phyloP scores from a whole-genome alignment of 53 echinoderm and acorn worm genomes.

The Crossaster papposus region DNA sequence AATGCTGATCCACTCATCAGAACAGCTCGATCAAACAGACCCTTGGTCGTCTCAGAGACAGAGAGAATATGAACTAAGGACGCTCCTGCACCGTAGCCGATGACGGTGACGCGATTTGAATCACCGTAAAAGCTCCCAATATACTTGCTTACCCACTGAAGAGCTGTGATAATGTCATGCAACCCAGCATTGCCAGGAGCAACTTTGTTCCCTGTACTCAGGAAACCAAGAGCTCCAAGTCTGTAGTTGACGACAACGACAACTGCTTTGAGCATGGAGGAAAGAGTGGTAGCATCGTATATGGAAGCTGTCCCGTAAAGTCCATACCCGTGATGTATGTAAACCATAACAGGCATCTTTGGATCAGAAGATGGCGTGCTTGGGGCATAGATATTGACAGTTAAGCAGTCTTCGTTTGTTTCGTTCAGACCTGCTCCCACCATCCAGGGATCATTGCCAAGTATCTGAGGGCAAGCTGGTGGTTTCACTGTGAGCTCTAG shows the following conservation, averaged over 20 bases:
- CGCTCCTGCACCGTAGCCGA: slow-evolving; percentile 70
- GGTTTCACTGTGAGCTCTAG: slow-evolving; percentile 21
- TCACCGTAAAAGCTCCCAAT: slow-evolving; percentile 76
- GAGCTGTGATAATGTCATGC: slow-evolving; percentile 61
- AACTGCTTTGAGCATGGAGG: slow-evolving; percentile 59
- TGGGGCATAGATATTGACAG: slow-evolving; percentile 72
- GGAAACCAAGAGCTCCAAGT: slow-evolving; percentile 73
- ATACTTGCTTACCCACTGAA: slow-evolving; percentile 68
- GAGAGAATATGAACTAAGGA: slow-evolving; percentile 49
- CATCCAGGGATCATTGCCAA: slow-evolving; percentile 21
- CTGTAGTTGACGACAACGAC: slow-evolving; percentile 77
- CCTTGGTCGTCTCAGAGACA: slow-evolving; percentile 42
- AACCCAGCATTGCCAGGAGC: slow-evolving; percentile 71
- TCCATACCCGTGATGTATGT: slow-evolving; percentile 46
- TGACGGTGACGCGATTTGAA: slow-evolving; percentile 59
- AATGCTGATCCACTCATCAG: slow-evolving; percentile 57
- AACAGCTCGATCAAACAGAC: slow-evolving; percentile 62
- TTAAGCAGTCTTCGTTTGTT: slow-evolving; percentile 69
- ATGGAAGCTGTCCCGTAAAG: slow-evolving; percentile 31
- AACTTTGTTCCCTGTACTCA: slow-evolving; percentile 60
- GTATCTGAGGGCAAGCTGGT: slow-evolving; percentile 46
- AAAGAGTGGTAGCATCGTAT: slow-evolving; percentile 38
- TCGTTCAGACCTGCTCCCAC: background rate
- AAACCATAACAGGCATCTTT: slow-evolving; percentile 66
- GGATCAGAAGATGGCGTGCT: background rate